phyloP scores from a whole-genome alignment of 2,888 invertebrate genomes.

The Orthosia incerta region DNA sequence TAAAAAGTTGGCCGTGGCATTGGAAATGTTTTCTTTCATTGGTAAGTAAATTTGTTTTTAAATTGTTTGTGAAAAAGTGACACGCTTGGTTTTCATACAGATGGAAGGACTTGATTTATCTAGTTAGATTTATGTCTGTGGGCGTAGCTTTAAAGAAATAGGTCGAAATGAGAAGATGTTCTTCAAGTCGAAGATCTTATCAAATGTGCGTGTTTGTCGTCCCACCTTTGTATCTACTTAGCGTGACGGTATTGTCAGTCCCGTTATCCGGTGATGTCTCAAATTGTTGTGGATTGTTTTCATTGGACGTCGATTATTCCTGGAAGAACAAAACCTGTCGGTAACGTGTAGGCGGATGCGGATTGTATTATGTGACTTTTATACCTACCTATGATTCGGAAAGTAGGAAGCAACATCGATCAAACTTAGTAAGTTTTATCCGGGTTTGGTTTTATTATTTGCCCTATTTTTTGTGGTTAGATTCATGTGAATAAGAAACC shows the following conservation, averaged over 20 bases:
- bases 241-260: constrained; percentile 33
- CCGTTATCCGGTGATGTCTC: constrained; percentile 44
- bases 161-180: constrained; percentile 3
- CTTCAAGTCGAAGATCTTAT: constrained; percentile 30
- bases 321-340: constrained; percentile 30
- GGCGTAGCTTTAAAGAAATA: constrained; percentile 5
- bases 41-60: no score
- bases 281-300: constrained; percentile 54
- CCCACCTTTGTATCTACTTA: constrained; percentile 30
- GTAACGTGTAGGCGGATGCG: constrained; percentile 2
- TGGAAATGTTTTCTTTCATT: no score
- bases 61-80: no score
- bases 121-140: no score
- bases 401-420: not conserved
- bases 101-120: no score
- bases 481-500: not conserved
- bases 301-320: constrained; percentile 44
- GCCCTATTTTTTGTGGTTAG: not conserved
- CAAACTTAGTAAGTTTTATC: constrained; percentile 14
- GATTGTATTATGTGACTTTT: constrained; percentile 7
- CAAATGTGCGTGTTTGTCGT: constrained; percentile 23
- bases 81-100: no score
- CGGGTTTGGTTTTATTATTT: constrained; percentile 15
- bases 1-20: no score
- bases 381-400: constrained; percentile 4